Conservation (phyloP, 2,113 vertebrate species). For the Malurus alboscapulatus region DNA sequence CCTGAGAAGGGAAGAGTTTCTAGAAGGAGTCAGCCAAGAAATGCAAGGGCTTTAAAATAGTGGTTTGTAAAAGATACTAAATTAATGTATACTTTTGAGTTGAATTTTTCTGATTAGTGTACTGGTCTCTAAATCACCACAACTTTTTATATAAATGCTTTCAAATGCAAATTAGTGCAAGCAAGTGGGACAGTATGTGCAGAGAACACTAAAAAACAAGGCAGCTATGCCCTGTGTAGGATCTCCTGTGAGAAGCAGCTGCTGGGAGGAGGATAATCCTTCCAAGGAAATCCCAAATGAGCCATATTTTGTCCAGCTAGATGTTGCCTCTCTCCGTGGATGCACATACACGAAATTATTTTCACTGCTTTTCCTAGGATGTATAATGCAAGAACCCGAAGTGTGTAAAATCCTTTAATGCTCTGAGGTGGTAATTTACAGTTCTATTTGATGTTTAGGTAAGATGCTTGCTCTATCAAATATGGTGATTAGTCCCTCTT, state of each 20-base stretch:
- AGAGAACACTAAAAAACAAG: neutral
- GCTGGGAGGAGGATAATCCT: neutral
- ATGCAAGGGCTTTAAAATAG: neutral
- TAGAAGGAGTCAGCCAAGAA: neutral
- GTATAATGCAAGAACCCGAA: neutral
- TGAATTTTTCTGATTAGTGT: neutral
- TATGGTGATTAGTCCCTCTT: constrained; percentile 47
- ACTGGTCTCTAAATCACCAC: neutral
- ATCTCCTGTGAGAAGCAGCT: neutral
- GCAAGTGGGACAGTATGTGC: neutral
- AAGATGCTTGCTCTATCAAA: constrained; percentile 53
- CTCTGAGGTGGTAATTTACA: neutral
- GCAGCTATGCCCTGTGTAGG: neutral
- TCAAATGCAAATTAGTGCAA: neutral
- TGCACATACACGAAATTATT: neutral
- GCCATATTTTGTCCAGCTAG: neutral
- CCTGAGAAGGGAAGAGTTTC: neutral
- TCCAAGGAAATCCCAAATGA: neutral
- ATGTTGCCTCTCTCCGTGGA: neutral
- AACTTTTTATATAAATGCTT: neutral
- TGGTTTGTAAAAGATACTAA: neutral
- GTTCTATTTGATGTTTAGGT: constrained; percentile 41
- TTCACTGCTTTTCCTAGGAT: neutral
- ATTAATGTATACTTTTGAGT: neutral
- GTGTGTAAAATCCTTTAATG: constrained; percentile 23